These are phyloP conservation scores for Creontiades dilutus DNA, from an alignment of 2,888 invertebrate genomes.

Conservation along the genomic window DNA sequence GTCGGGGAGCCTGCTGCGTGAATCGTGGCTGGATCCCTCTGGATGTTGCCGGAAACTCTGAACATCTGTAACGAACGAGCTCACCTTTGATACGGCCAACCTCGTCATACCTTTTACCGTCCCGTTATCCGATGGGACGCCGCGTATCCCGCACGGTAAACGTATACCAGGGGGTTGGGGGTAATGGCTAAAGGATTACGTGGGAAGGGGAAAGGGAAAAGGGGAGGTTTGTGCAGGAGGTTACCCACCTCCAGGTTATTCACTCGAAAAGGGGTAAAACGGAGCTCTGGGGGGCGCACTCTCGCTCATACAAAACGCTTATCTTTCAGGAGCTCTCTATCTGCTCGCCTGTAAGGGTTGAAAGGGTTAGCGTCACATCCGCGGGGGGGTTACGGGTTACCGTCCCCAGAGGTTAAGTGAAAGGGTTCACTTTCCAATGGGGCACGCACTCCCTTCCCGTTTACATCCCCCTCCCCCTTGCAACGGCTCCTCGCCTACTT, in stretches of 20 bases:
- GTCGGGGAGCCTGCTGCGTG: no score
- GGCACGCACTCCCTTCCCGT: neutral
- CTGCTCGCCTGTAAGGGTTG: neutral
- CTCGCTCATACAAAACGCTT: conserved; percentile 27
- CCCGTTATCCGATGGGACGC: neutral
- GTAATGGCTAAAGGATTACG: neutral
- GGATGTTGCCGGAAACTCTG: no score
- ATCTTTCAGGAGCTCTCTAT: conserved; percentile 2
- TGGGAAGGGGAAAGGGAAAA: no score
- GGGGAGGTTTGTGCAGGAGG: neutral
- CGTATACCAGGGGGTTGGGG: neutral
- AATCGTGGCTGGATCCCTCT: no score
- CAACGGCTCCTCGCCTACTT: conserved; percentile 24
- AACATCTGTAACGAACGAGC: neutral
- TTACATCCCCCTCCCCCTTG: neutral
- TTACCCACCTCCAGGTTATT: conserved; percentile 2
- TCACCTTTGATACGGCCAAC: neutral
- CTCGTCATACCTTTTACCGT: neutral
- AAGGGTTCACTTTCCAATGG: conserved; percentile 20
- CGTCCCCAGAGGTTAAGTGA: conserved; percentile 21
- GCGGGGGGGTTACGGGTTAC: neutral
- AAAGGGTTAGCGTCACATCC: neutral
- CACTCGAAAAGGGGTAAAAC: neutral
- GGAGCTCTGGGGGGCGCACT: neutral
- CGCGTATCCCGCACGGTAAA: neutral